Percentiles rank a stretch among this genome's conserved stretches.
These are phyloP conservation scores for Podiceps cristatus DNA, from an alignment of 2,113 vertebrate species.

Conservation along the genomic window DNA sequence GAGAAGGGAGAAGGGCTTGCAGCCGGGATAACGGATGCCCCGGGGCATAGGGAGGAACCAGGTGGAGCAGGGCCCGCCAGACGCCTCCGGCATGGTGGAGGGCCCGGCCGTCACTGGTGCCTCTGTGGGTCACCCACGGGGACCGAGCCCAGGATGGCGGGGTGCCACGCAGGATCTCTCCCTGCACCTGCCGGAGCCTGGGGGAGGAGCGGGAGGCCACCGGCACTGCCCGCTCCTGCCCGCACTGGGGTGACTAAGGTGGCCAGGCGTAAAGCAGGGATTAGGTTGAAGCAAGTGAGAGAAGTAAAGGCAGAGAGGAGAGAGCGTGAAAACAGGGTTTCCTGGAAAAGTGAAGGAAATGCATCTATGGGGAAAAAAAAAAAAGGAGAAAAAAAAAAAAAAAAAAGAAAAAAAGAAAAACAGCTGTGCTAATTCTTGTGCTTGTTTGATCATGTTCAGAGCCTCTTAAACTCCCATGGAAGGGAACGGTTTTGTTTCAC, in stretches of 20 bases:
- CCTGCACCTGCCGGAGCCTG: neutral
- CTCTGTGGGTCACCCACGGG: neutral
- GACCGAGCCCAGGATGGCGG: accelerated
- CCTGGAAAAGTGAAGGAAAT: neutral
- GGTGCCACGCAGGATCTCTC: neutral
- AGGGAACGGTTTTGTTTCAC: slow-evolving; percentile 14
- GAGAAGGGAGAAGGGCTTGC: neutral
- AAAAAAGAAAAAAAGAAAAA: neutral
- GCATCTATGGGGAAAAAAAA: neutral
- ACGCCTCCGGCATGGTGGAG: accelerated
- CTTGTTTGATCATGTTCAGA: slow-evolving; percentile 49
- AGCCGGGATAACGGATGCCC: neutral
- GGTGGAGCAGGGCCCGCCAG: accelerated
- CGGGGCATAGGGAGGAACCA: neutral
- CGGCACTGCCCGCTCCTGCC: neutral
- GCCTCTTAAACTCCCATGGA: neutral
- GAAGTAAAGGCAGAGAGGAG: neutral
- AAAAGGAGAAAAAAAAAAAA: neutral
- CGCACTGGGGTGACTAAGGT: accelerated
- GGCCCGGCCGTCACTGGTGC: accelerated
- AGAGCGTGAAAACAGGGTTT: neutral
- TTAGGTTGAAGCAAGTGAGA: neutral
- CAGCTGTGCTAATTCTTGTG: slow-evolving; percentile 26
- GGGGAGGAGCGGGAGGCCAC: neutral
- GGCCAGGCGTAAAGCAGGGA: neutral